Base-by-base conservation (phyloP, 2,113 vertebrate species). In the Manacus vitellinus region DNA sequence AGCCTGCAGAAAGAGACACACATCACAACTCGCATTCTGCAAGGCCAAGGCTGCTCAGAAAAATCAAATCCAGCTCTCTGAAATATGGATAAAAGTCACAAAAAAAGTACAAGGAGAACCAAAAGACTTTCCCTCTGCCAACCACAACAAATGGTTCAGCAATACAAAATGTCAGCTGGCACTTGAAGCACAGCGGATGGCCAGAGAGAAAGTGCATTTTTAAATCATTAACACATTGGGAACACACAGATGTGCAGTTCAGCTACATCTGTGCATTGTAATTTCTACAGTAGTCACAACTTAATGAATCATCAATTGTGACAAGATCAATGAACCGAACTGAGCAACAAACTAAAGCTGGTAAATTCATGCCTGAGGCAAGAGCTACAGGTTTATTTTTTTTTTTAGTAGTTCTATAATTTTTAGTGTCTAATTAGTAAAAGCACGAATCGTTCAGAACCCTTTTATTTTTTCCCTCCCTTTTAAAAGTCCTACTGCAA, bases 251-350 rank as follows among this genome's bases (percentile, higher is more conserved):
- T 96, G 97, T 97, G 97, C 96, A 89, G 91, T 54, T 95, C 89
- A 75, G 89, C 93, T 95, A 96, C 96, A 97, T 97, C 96, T 97
- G 96, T 89, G 89, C 92, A 88, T 92, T 97, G 95, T 85, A 94
- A 96, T 97, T 97, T 88, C 97, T 95, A 97, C 96, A 95, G 92
- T 92, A 97, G 95, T 97, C 97, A 97, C 94, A 97, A 97, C 94
- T 97, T 97, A 97, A 97, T 97, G 97, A 97, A 97, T 97, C 95
- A 97, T 96, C 95, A 96, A 6, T 95, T 97, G 96, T 96, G 97
- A 97, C 95, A 97, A 95, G 96, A 97, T 97, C 97, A 97, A 97
- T 97, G 97, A 97, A 97, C 96, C 85, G 28, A 96, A 96, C 58
- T 54, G 88, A 94, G 92, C 83, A 96, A 95, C 96, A 97, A 97